Base-by-base conservation (phyloP, 2,113 vertebrate species). In the Psittacus erithacus region DNA sequence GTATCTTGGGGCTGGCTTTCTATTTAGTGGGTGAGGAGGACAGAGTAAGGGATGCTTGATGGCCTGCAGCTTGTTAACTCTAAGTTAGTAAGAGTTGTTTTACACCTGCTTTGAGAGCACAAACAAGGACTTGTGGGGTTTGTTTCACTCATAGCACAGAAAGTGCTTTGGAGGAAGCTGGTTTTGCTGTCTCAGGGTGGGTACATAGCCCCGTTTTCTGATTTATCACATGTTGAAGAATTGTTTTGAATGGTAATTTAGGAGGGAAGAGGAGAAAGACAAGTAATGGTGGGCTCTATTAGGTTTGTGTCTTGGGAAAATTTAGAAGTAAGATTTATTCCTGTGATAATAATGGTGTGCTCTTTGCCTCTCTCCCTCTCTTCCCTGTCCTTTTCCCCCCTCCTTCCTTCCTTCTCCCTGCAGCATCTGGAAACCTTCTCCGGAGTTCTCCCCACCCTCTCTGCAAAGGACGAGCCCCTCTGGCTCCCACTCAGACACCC, bases 401-500 rank as follows among this genome's bases (percentile, higher is more conserved):
- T 35, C 3, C 47, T 16, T 11, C n/a, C 23, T 46, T 12, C 39
- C 85, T 95, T 94, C 64, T 70, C 93, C 95, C 96, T 91, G 94
- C 99, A 98, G 98, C 94, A 97, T 98, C 98, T 89, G 98, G 91
- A 93, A 98, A 97, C 35, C 91, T 79, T 78, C 93, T 96, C 52
- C 80, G 77, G 88, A 97, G 92, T 91, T 92, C 95, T 88, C 97
- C 97, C 29, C 97, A 93, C 76, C 96, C 96, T 82, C 95, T 94
- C 93, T 96, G 96, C 95, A 98, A 98, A 96, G 97, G 97, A 97
- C 96, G 96, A 96, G 99, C 99, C 38, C 99, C 99, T 74, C 97
- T 99, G 97, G 99, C 99, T 97, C 99, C 99, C 68, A 98, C 98
- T 31, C 98, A 98, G 92, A 99, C 99, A 20, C 99, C 99, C 1